A percentile compares a stretch with the other conserved stretches of the same genome.
These are phyloP conservation scores for Craterocephalus amniculus DNA, from an alignment of 2,797 vertebrate species.

Conservation along the genomic window DNA sequence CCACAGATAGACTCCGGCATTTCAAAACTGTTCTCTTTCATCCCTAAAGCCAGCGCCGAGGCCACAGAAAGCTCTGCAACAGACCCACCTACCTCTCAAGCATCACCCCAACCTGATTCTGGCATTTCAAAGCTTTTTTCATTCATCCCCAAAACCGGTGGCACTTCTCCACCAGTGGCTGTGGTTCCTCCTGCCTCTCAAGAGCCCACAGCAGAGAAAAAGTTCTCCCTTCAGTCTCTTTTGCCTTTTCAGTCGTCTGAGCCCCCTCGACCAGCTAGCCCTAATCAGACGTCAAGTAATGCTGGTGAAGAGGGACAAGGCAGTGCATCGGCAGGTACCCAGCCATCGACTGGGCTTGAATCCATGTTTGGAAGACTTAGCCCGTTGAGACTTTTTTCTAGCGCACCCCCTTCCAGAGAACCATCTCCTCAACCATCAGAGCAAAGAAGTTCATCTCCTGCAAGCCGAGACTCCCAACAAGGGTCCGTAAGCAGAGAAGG, in stretches of 20 bases:
- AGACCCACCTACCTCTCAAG: slow-evolving; percentile 49
- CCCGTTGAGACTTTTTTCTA: slow-evolving; percentile 89
- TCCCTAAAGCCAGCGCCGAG: slow-evolving; percentile 76
- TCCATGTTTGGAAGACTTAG: slow-evolving; percentile 89
- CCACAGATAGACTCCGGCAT: slow-evolving; percentile 78
- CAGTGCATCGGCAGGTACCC: slow-evolving; percentile 61
- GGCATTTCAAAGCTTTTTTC: slow-evolving; percentile 83
- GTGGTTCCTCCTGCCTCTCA: slow-evolving; percentile 79
- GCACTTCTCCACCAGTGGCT: slow-evolving; percentile 70
- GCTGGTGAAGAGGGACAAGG: slow-evolving; percentile 50
- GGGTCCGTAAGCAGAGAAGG: slow-evolving; percentile 45
- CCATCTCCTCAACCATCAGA: slow-evolving; percentile 70
- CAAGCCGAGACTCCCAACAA: slow-evolving; percentile 60
- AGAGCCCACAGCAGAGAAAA: slow-evolving; percentile 75
- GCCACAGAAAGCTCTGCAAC: slow-evolving; percentile 72
- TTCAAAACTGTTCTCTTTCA: slow-evolving; percentile 82
- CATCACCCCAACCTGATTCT: slow-evolving; percentile 74
- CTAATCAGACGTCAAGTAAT: slow-evolving; percentile 34
- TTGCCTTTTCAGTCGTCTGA: slow-evolving; percentile 78
- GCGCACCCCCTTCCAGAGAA: slow-evolving; percentile 69
- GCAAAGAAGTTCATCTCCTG: slow-evolving; percentile 59
- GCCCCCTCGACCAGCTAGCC: slow-evolving; percentile 52
- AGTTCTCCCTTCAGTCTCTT: slow-evolving; percentile 80
- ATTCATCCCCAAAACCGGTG: slow-evolving; percentile 78
- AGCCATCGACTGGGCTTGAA: slow-evolving; percentile 83